phyloP scores from a whole-genome alignment of 1,140 invertebrate species.

The Aphelenchoides fujianensis region DNA sequence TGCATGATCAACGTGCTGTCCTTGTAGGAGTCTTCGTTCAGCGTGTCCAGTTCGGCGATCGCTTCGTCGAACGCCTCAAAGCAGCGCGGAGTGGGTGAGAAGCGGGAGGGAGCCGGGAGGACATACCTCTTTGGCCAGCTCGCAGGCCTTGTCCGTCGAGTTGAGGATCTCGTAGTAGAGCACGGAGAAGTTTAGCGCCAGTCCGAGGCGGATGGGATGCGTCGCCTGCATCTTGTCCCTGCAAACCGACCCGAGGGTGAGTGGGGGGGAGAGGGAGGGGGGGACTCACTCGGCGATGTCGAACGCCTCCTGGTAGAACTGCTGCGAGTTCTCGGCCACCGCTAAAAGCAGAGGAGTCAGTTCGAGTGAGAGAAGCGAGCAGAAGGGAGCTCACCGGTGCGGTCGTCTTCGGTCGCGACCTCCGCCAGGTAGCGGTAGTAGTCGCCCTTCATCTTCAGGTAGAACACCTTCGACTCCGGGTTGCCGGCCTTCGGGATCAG shows the following conservation, averaged over 20 bases:
- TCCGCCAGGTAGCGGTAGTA: constrained; percentile 98
- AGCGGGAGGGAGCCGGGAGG: too few relatives aligned
- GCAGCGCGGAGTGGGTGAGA: too few relatives aligned
- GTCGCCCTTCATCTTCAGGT: constrained; percentile 99
- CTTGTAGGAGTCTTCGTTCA: too few relatives aligned
- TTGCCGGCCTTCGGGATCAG: constrained; percentile 92
- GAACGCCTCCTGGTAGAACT: constrained; percentile 95
- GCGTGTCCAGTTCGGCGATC: too few relatives aligned
- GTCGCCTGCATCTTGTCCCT: constrained; percentile 66
- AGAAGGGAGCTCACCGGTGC: constrained; percentile 77
- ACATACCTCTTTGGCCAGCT: too few relatives aligned
- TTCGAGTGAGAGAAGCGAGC: constrained; percentile 7
- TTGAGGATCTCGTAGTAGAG: constrained; percentile 48
- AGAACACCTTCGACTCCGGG: constrained; percentile 97
- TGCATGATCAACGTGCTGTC: too few relatives aligned
- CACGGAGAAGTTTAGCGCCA: constrained; percentile 51
- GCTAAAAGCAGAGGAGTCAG: constrained; percentile 68
- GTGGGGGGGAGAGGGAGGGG: too few relatives aligned
- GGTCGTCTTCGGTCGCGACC: constrained; percentile 89
- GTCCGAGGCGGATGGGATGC: constrained; percentile 45
- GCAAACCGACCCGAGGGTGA: too few relatives aligned
- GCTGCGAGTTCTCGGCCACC: constrained; percentile 94
- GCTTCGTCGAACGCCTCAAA: too few relatives aligned
- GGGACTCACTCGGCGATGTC: constrained; percentile 95
- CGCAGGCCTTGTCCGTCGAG: constrained; percentile 23